phyloP scores from a whole-genome alignment of 2,797 vertebrate genomes.

The Alcedo atthis region DNA sequence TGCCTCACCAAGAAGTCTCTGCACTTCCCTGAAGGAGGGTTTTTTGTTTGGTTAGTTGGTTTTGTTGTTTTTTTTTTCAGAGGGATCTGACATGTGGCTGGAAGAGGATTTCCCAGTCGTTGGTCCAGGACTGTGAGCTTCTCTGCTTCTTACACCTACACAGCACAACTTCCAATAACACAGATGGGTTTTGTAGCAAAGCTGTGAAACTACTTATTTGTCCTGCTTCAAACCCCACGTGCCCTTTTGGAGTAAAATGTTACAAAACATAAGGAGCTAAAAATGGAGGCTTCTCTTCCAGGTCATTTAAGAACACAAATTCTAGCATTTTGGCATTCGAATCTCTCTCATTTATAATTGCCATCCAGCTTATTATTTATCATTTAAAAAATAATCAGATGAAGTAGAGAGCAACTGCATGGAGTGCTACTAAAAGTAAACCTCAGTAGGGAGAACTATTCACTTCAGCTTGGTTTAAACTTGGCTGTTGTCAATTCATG shows the following conservation, averaged over 20 bases:
- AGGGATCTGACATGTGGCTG: background rate
- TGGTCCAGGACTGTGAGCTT: background rate
- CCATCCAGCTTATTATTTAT: background rate
- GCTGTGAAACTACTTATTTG: background rate
- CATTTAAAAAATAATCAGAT: background rate
- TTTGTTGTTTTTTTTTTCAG: too few relatives aligned
- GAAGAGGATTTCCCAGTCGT: background rate
- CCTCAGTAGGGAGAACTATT: slow-evolving; percentile 9
- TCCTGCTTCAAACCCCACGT: background rate
- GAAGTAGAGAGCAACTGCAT: background rate
- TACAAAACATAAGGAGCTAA: background rate
- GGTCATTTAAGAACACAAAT: background rate
- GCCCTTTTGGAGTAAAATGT: background rate
- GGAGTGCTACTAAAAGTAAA: background rate
- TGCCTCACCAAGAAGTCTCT: background rate
- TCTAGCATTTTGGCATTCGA: background rate
- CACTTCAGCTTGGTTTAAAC: slow-evolving; percentile 32
- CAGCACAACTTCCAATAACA: background rate
- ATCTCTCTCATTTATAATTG: background rate
- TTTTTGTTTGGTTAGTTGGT: too few relatives aligned
- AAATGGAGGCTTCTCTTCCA: background rate
- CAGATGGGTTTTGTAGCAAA: background rate
- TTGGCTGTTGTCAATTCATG: slow-evolving; percentile 68
- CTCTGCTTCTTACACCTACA: background rate
- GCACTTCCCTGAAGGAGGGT: background rate